A percentile compares a stretch with the other conserved stretches of the same genome.
Conservation (phyloP, 2,888 invertebrate genomes). For the Allolobophora icterica region DNA sequence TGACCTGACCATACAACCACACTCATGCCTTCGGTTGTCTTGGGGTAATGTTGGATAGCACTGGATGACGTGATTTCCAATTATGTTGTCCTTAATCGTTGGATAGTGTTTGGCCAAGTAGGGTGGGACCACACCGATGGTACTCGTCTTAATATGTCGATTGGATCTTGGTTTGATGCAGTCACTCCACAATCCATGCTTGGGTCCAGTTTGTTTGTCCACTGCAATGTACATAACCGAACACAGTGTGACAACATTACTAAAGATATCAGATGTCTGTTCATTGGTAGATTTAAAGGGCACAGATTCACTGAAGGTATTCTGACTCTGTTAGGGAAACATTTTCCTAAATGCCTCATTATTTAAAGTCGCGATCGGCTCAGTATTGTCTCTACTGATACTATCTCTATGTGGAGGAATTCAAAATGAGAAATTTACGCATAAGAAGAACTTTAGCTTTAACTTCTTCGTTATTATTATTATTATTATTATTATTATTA, state of each 20-base stretch:
- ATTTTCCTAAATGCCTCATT: too few species aligned
- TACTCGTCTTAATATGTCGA: conserved; percentile 1
- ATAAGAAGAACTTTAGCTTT: too few species aligned
- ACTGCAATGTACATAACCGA: not conserved
- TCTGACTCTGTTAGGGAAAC: too few species aligned
- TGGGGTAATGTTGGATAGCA: not conserved
- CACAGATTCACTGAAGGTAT: too few species aligned
- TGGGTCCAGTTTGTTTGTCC: conserved; percentile 20
- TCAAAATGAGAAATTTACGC: too few species aligned
- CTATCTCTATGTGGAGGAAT: too few species aligned
- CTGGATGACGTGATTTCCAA: conserved; percentile 29
- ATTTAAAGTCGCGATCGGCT: too few species aligned
- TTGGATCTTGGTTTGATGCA: conserved; percentile 20
- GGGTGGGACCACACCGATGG: not conserved
- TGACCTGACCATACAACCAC: conserved; percentile 15
- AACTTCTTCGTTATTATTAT: too few species aligned
- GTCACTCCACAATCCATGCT: conserved; percentile 24
- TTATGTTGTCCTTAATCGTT: not conserved
- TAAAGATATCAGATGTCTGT: not conserved
- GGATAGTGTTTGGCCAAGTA: not conserved
- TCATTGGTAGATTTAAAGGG: not conserved
- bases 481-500: too few species aligned
- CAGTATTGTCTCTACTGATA: too few species aligned
- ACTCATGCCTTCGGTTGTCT: conserved; percentile 21
- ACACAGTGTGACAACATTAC: not conserved